Conservation (phyloP, 2,113 vertebrate genomes). For the Coptodon rendalli region DNA sequence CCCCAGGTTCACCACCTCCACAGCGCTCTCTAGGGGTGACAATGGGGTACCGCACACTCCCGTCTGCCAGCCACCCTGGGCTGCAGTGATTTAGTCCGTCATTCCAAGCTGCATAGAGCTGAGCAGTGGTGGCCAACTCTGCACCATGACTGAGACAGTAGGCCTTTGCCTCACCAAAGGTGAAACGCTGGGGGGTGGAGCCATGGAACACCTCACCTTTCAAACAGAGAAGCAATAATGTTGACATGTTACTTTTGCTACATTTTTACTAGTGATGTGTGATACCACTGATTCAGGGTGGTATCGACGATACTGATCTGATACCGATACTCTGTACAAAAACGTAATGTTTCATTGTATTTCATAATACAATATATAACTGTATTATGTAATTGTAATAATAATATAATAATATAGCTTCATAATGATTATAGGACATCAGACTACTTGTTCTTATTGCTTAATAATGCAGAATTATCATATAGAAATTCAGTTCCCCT, state of each 20-base stretch:
- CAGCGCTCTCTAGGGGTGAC: constrained; percentile 84
- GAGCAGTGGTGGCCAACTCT: constrained; percentile 78
- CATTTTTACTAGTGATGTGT: background rate
- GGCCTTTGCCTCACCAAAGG: constrained; percentile 75
- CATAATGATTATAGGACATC: background rate
- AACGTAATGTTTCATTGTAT: background rate
- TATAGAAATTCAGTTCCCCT: fast-evolving
- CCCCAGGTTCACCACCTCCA: constrained; percentile 80
- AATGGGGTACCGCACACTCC: constrained; percentile 91
- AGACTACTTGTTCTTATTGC: background rate
- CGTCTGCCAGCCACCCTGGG: constrained; percentile 89
- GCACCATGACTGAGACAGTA: constrained; percentile 75
- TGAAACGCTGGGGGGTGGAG: constrained; percentile 72
- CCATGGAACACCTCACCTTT: constrained; percentile 84
- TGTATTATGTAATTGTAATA: fast-evolving
- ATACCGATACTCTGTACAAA: background rate
- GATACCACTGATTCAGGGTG: fast-evolving
- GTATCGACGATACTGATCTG: fast-evolving
- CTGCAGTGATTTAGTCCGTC: constrained; percentile 85
- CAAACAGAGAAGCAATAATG: background rate
- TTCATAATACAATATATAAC: background rate
- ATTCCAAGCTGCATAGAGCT: constrained; percentile 88
- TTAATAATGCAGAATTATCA: background rate
- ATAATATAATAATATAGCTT: background rate
- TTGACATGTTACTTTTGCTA: background rate